Evolutionary conservation across 2,113 vertebrate species (phyloP).

Genomic region (Phrynosoma blainvillii): DNA sequence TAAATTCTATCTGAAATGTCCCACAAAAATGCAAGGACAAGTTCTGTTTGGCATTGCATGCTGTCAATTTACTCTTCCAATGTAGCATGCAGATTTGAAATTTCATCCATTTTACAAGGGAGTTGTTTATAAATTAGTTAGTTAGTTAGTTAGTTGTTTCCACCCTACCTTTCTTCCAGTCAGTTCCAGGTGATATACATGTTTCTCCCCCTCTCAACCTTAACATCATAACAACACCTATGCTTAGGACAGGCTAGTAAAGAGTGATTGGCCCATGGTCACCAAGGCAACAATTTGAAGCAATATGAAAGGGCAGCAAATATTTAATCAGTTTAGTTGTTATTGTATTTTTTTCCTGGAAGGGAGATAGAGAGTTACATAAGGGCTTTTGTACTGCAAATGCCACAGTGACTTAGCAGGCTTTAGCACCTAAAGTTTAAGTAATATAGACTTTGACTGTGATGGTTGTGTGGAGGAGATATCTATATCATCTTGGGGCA

Average conservation of each 20-base stretch:
- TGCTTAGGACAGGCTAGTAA: not conserved
- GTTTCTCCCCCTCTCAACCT: not conserved
- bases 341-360: too few species aligned
- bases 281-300: not conserved
- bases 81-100: not conserved
- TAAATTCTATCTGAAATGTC: not conserved
- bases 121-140: not conserved
- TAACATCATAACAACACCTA: not conserved
- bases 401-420: not conserved
- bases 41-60: not conserved
- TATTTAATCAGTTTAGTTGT: too few species aligned
- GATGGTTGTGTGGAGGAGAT: not conserved
- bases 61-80: not conserved
- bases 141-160: not conserved
- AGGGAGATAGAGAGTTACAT: not conserved
- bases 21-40: not conserved
- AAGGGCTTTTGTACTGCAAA: not conserved
- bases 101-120: not conserved
- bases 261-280: not conserved
- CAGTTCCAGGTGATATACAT: too few species aligned
- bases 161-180: not conserved
- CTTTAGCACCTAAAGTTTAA: not conserved
- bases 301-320: too few species aligned
- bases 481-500: not conserved
- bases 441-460: not conserved